These are phyloP conservation scores for Brevimyrus niger DNA, from an alignment of 2,113 vertebrate species.

Conservation along the genomic window DNA sequence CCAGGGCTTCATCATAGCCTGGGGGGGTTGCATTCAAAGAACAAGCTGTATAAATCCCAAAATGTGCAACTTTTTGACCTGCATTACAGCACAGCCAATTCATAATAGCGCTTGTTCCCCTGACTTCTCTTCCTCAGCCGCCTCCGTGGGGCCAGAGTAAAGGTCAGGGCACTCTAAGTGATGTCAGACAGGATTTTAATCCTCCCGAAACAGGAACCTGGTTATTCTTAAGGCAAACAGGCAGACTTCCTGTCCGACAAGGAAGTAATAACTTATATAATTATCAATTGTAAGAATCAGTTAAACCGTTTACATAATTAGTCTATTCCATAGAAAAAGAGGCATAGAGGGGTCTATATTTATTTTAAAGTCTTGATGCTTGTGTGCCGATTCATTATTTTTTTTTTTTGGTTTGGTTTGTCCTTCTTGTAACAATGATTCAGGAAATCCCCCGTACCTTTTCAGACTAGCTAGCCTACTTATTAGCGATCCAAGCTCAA, in stretches of 20 bases:
- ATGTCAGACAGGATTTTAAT: slow-evolving; percentile 7
- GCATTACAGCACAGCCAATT: background rate
- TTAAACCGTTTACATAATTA: background rate
- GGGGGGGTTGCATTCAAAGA: background rate
- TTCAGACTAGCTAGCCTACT: background rate
- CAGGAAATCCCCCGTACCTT: background rate
- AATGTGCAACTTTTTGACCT: background rate
- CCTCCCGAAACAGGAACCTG: slow-evolving; percentile 8
- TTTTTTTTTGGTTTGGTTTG: background rate
- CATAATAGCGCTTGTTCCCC: background rate
- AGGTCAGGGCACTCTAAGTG: background rate
- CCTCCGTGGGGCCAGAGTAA: background rate
- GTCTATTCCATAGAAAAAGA: background rate
- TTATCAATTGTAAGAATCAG: slow-evolving; percentile 5
- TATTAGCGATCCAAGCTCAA: background rate
- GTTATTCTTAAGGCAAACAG: slow-evolving; percentile 11
- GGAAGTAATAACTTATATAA: slow-evolving; percentile 17
- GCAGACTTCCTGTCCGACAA: slow-evolving; percentile 9
- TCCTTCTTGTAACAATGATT: background rate
- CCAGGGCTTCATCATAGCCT: background rate
- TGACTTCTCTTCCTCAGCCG: background rate
- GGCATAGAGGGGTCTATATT: background rate
- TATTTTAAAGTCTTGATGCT: background rate
- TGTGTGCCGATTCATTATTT: background rate
- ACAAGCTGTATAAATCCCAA: background rate